Evolutionary conservation across 2,797 vertebrate species (phyloP), one percentile per base, ranked within the genome.

Genomic region (Tarsius wallacei): DNA sequence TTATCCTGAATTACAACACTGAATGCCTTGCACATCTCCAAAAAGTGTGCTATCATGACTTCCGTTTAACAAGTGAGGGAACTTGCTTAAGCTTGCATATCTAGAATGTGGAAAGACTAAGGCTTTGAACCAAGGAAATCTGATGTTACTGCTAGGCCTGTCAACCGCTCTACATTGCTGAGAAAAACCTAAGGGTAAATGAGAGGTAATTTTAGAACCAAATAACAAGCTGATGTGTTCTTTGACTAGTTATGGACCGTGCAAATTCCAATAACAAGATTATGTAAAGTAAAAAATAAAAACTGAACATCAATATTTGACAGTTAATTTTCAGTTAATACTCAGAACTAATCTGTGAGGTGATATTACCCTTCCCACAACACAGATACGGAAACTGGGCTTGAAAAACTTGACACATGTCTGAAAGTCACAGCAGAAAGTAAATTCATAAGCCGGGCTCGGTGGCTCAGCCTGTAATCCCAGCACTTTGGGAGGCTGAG

Each of bases 231-330:
- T 59, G 55, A 4, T 63, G 10, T 88, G 86, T 90, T 90, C 57
- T 87, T 64, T 70, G 13, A 84, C 59, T 85, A 86, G 86, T 91
- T 80, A 90, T 7, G 36, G 90, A 21, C 73, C 13, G 22, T 59
- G 15, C 81, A 87, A 49, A 90, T 96, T 84, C 61, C 31, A 87
- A 26, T n/a, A 15, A 55, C 66, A 87, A 51, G 53, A 42, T 93
- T 61, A 36, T 51, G 7, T 13, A 7, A 86, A 31, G 33, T 19
- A 78, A 76, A 90, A 51, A 77, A 42, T 42, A 42, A 22, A 36
- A 4, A 4, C n/a, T 11, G 28, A 88, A 47, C 53, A 57, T 51
- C 26, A 66, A 51, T 7, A 70, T 49, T 70, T 95, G 61, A 55
- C 36, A 80, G 5, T 51, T 24, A n/a, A 76, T 26, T 26, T 12